Evolutionary conservation across 1,140 invertebrate species (phyloP), one percentile per base, ranked within the genome.

Genomic region (Diorhabda carinulata): DNA sequence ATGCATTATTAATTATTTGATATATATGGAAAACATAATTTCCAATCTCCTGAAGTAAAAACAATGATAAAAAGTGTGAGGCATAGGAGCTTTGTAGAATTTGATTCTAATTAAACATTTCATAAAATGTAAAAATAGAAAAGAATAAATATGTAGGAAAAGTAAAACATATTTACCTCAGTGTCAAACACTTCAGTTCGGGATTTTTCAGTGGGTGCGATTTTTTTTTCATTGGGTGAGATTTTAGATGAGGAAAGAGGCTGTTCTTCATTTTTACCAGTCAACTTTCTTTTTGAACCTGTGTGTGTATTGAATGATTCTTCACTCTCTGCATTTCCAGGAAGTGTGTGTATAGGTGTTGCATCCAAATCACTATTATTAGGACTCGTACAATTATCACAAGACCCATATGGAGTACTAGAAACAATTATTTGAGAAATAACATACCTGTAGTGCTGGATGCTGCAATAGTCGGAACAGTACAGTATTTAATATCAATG

Each of bases 341-440:
- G 73, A 4, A 74, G 43, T 41, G 59, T 62, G 68, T 74, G 66
- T 65, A 66, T 68, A 43, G 73, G 73, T 52, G 73, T 74, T 45
- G 73, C 63, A 72, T 74, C 73, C 43, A 72, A 59, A 67, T 72
- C 68, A 64, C 42, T 60, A n/a, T 67, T 41, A 42, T 47, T 25
- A 2, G 65, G n/a, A 47, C 43, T 64, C 8, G 7, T 41, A 3
- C 4, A 52, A 52, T 52, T n/a, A 8, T 8, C 4, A 8, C 3
- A n/a, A n/a, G 47, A 52, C 6, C 47, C 47, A 52, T 52, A 25
- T 25, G 25, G 25, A 25, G 25, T 25, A 25, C 25, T 25, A 25
- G 25, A 25, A 25, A 25, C 25, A 25, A 25, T 25, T 25, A 0
- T 25, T 25, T 25, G 25, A 1, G 25, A 25, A 25, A 25, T 25